Evolutionary conservation across 2,888 invertebrate species (phyloP).

Genomic region (Dicyrtomina minuta): DNA sequence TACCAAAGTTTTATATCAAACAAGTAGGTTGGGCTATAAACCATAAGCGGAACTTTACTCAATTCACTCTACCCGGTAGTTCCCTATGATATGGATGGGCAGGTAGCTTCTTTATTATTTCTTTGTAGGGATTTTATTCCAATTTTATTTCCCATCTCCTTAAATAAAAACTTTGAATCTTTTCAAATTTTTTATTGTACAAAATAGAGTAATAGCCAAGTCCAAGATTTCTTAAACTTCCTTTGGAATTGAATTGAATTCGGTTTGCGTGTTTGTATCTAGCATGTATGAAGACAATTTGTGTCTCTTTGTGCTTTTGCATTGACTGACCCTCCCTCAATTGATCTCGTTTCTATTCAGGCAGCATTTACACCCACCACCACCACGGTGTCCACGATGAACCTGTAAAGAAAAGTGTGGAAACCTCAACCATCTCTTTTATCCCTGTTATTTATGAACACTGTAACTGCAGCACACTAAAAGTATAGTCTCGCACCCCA

Average conservation of each 20-base stretch:
- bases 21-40: too few species aligned
- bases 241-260: too few species aligned
- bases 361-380: slow-evolving; percentile 16
- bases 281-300: background rate
- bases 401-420: slow-evolving; percentile 3
- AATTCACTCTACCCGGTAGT: too few species aligned
- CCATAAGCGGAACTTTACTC: too few species aligned
- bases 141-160: slow-evolving; percentile 3
- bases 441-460: background rate
- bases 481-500: too few species aligned
- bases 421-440: background rate
- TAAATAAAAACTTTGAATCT: background rate
- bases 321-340: slow-evolving; percentile 28
- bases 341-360: slow-evolving; percentile 18
- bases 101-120: too few species aligned
- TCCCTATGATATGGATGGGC: too few species aligned
- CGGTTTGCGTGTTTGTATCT: too few species aligned
- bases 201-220: background rate
- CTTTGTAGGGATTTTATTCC: background rate
- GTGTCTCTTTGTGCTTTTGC: background rate
- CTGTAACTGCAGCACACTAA: too few species aligned
- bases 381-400: too few species aligned
- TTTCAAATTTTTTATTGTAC: background rate
- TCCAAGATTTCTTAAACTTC: too few species aligned
- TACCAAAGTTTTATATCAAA: too few species aligned